These are phyloP conservation scores for Perca flavescens DNA, from an alignment of 2,113 vertebrate genomes.

Conservation along the genomic window DNA sequence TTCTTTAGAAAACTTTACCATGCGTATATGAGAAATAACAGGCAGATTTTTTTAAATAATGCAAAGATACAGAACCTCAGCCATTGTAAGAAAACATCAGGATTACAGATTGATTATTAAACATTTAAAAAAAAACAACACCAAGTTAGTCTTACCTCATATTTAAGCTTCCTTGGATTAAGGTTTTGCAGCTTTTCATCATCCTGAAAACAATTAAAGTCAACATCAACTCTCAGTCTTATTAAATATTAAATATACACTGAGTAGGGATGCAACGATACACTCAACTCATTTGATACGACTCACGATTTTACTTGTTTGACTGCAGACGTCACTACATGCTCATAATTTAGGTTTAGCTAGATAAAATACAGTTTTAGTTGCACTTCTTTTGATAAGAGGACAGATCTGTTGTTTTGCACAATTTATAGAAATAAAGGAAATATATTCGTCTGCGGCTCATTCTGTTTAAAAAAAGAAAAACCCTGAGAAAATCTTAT, in stretches of 20 bases:
- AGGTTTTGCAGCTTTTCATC: constrained; percentile 62
- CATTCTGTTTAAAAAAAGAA: too few relatives aligned
- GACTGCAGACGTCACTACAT: too few relatives aligned
- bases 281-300: too few relatives aligned
- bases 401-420: too few relatives aligned
- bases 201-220: constrained; percentile 68
- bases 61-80: not conserved
- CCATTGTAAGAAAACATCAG: not conserved
- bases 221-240: not conserved
- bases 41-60: not conserved
- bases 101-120: not conserved
- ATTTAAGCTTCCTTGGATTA: constrained; percentile 75
- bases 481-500: too few relatives aligned
- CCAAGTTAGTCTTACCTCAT: constrained; percentile 74
- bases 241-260: not conserved
- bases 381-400: too few relatives aligned
- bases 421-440: too few relatives aligned
- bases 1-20: not conserved
- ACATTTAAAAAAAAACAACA: not conserved
- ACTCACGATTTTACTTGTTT: too few relatives aligned
- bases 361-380: too few relatives aligned
- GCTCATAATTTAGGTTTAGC: too few relatives aligned
- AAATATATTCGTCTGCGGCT: too few relatives aligned
- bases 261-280: too few relatives aligned
- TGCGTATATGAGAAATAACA: not conserved